A percentile compares a stretch with the other conserved stretches of the same genome.
Evolutionary conservation across 2,888 invertebrate genomes (phyloP).

Genomic region (Dusona sp.): DNA sequence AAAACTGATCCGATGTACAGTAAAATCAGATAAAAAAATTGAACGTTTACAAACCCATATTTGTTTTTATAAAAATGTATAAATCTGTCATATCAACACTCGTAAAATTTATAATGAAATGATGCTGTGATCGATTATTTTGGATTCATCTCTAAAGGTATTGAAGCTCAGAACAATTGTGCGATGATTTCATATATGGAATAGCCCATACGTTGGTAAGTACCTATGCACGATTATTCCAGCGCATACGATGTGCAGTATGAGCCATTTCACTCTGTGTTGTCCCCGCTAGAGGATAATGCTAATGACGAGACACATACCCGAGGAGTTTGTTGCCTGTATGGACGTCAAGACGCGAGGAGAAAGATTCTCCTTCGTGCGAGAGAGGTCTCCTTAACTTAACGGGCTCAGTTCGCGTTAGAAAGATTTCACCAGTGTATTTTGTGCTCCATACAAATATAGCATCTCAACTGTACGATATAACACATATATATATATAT

Average conservation of each 20-base stretch:
- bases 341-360: conserved; percentile 37
- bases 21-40: neutral
- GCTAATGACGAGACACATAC: conserved; percentile 66
- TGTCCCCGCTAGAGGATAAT: conserved; percentile 64
- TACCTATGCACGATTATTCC: conserved; percentile 52
- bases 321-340: conserved; percentile 27
- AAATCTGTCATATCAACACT: neutral
- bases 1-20: neutral
- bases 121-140: neutral
- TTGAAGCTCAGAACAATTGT: neutral
- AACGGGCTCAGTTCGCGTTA: conserved; percentile 50
- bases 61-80: neutral
- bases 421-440: conserved; percentile 57
- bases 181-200: neutral
- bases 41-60: neutral
- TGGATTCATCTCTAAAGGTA: neutral
- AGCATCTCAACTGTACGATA: conserved; percentile 23
- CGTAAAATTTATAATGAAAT: neutral
- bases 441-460: conserved; percentile 21
- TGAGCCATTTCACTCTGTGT: conserved; percentile 46
- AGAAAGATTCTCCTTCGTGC: conserved; percentile 32
- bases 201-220: conserved; percentile 28
- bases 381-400: conserved; percentile 35
- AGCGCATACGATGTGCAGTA: conserved; percentile 31
- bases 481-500: neutral